These are phyloP conservation scores for Brachyhypopomus occidentalis DNA, from an alignment of 2,113 vertebrate genomes.

Conservation along the genomic window DNA sequence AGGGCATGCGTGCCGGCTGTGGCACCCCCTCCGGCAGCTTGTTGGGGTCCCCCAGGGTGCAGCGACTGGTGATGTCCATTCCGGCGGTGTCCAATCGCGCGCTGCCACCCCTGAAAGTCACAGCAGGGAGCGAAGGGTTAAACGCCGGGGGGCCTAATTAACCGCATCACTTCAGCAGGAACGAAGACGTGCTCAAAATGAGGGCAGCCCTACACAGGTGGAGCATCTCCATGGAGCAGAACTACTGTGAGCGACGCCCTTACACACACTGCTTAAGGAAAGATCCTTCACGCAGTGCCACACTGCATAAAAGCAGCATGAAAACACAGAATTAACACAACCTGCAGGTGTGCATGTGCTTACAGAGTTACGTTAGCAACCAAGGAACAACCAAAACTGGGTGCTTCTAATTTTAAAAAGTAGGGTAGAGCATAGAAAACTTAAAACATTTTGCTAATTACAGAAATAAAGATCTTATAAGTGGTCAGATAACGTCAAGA, in stretches of 20 bases:
- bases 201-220: no score
- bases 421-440: background rate
- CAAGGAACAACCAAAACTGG: no score
- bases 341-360: no score
- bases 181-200: no score
- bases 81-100: slow-evolving; percentile 95
- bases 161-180: no score
- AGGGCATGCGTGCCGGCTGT: slow-evolving; percentile 98
- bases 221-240: no score
- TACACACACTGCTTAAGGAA: no score
- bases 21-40: slow-evolving; percentile 97
- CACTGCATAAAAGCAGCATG: no score
- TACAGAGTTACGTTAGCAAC: no score
- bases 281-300: no score
- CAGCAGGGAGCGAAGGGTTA: background rate
- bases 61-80: slow-evolving; percentile 99
- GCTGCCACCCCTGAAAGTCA: slow-evolving; percentile 82
- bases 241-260: no score
- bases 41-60: slow-evolving; percentile 98
- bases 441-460: background rate
- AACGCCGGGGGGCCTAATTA: background rate
- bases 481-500: background rate
- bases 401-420: background rate
- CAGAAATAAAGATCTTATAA: background rate
- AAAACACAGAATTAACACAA: no score